Conservation (phyloP, 2,797 vertebrate species). For the Limnodromus scolopaceus region DNA sequence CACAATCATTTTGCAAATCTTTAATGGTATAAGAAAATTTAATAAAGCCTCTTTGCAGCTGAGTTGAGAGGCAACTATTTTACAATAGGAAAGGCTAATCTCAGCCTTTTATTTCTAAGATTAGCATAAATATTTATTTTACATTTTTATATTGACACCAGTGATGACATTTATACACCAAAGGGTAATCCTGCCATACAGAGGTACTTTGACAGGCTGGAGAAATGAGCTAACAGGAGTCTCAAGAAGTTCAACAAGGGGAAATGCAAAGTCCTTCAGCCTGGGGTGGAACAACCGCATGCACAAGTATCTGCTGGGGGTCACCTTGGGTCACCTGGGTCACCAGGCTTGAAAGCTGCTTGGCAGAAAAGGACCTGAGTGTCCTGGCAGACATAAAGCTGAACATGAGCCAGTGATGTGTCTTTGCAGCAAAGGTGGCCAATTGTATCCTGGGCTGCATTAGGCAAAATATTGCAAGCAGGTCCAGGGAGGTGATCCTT, state of each 20-base stretch:
- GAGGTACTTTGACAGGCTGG: not conserved
- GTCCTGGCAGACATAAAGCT: not conserved
- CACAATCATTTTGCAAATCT: not conserved
- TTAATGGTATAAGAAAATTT: not conserved
- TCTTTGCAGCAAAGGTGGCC: not conserved
- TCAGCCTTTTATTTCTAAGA: not conserved
- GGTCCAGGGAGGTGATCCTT: not conserved
- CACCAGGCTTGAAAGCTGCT: not conserved
- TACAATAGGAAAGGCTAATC: not conserved
- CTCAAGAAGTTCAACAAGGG: not conserved
- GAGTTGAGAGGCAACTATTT: not conserved
- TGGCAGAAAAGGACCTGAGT: not conserved
- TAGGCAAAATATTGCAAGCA: not conserved
- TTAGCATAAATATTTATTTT: not conserved
- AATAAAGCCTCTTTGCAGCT: not conserved
- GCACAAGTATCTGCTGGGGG: not conserved
- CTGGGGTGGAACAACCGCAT: not conserved
- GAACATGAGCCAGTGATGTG: not conserved
- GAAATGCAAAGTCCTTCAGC: not conserved
- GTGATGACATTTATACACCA: not conserved
- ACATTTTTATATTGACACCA: not conserved
- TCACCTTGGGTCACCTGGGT: too few species aligned
- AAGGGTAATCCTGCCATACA: not conserved
- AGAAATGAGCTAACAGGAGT: not conserved
- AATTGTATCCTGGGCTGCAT: not conserved